Evolutionary conservation across 1,140 invertebrate species (phyloP), one percentile per base, ranked within the genome.

Genomic region (Araneus ventricosus): DNA sequence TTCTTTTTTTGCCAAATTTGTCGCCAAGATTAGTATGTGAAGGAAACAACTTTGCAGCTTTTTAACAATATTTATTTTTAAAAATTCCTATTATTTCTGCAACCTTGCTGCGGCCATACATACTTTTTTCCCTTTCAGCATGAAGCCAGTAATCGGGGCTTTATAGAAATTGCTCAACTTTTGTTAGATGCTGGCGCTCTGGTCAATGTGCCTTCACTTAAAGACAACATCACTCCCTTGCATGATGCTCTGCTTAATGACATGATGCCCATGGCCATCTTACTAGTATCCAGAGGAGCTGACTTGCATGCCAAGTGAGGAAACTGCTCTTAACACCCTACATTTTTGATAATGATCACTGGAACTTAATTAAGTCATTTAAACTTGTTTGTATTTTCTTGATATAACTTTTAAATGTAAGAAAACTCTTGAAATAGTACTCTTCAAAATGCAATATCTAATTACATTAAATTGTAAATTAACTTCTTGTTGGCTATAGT

Each of bases 81-180:
- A 61, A 24, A 24, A 24, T 61, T 61, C 5, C 10, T 52, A 52
- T 52, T 52, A 52, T 52, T 52, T 52, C 45, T 52, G 17, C 45
- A 52, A 17, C 10, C 1, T 52, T 52, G 45, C 45, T 14, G 0
- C 5, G 0, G 24, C 24, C 59, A 63, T 63, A 8, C 24, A 63
- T 63, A 63, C 24, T 24, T 63, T n/a, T 63, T 24, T 22, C 4
- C n/a, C 34, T 93, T 88, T 20, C 27, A 93, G 91, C 91, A 93
- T 88, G 91, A 93, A 88, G 91, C 91, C 52, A 93, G 91, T 61
- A 93, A 88, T 80, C 91, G 67, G 61, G 91, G 45, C 24, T 88
- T 59, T 61, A 10, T 87, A 14, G 91, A 87, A 61, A 75, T 93
- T 20, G 91, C 85, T 4, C 79, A 59, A 79, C 7, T 93, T 30